phyloP scores from a whole-genome alignment of 2,797 vertebrate species.

The Tenualosa ilisha region DNA sequence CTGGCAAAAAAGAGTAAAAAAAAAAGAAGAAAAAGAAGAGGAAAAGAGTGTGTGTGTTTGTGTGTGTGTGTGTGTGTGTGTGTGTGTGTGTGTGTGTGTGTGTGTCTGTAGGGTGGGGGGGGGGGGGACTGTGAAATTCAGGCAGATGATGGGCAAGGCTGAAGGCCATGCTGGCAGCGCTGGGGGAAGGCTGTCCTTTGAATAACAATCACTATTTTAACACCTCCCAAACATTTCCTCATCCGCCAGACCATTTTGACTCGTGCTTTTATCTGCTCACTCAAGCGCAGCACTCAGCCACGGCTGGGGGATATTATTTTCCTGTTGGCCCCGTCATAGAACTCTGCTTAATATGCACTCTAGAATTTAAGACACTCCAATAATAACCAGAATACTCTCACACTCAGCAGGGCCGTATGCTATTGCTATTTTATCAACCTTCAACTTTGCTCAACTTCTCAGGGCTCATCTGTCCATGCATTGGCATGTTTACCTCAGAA shows the following conservation, averaged over 20 bases:
- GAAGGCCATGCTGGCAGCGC: constrained; percentile 70
- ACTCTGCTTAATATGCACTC: constrained; percentile 83
- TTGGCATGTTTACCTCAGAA: constrained; percentile 65
- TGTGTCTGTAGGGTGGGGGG: neutral
- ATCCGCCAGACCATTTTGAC: constrained; percentile 77
- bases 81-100: no score
- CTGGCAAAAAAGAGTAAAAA: constrained; percentile 56
- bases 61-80: no score
- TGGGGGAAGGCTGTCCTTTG: constrained; percentile 74
- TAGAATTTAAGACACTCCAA: constrained; percentile 82
- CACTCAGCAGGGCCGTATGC: constrained; percentile 61
- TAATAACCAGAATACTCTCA: constrained; percentile 74
- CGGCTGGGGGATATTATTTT: constrained; percentile 85
- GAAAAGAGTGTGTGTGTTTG: neutral
- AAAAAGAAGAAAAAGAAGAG: constrained; percentile 48
- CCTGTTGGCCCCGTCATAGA: constrained; percentile 81
- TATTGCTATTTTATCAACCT: constrained; percentile 72
- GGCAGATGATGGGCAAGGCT: constrained; percentile 75
- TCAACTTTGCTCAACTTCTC: constrained; percentile 81
- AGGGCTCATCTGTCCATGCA: constrained; percentile 61
- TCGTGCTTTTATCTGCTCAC: constrained; percentile 80
- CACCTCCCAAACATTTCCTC: constrained; percentile 82
- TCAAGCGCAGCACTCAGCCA: constrained; percentile 75
- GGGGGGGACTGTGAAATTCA: constrained; percentile 69
- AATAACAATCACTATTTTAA: constrained; percentile 81